Evolutionary conservation across 2,888 invertebrate genomes (phyloP).

Genomic region (Rotaria macrura): DNA sequence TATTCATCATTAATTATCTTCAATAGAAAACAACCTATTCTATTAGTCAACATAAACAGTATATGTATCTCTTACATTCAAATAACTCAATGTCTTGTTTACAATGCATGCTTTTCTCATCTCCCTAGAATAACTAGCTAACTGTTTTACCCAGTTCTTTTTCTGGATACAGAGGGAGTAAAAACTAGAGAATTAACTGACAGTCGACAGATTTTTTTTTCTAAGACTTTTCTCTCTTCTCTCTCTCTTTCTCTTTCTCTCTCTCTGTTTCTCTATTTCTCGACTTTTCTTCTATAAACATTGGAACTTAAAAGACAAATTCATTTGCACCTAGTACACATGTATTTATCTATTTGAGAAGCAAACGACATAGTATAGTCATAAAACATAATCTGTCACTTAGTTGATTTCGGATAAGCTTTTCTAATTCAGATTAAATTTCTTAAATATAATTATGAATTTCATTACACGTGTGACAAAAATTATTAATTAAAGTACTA

Average conservation of each 20-base stretch:
- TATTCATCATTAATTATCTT: background rate
- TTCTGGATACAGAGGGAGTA: too few species aligned
- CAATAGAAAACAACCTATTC: background rate
- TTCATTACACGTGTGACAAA: background rate
- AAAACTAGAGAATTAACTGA: background rate
- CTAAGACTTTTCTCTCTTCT: background rate
- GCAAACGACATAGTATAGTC: background rate
- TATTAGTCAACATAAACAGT: background rate
- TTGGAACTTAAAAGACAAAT: background rate
- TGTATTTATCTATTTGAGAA: background rate
- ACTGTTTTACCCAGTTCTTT: background rate
- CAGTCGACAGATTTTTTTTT: background rate
- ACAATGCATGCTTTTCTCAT: background rate
- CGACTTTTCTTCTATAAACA: background rate
- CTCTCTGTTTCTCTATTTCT: background rate
- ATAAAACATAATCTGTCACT: background rate
- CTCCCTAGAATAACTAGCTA: background rate
- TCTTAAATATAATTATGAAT: background rate
- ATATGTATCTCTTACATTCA: background rate
- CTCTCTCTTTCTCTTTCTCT: background rate
- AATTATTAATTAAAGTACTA: background rate
- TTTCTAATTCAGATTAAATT: background rate
- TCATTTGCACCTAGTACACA: background rate
- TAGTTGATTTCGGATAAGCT: too few species aligned
- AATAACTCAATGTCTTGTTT: background rate